Conservation (phyloP, 1,140 invertebrate genomes). For the Saccostrea echinata region DNA sequence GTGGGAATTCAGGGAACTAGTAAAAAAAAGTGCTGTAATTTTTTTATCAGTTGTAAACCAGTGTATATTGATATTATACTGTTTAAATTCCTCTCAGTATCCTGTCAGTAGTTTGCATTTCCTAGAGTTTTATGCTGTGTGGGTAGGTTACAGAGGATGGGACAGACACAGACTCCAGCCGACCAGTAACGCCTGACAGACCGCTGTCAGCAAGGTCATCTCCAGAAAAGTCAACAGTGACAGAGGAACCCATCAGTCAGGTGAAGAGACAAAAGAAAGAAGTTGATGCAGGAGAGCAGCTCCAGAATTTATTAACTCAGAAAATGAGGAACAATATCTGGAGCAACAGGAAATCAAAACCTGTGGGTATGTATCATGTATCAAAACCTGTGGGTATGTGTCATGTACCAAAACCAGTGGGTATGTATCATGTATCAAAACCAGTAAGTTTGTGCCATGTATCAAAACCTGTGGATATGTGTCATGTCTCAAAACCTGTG, state of each 20-base stretch:
- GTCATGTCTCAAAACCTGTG: too few relatives aligned
- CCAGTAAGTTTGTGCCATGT: too few relatives aligned
- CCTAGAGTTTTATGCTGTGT: neutral
- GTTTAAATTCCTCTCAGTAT: too few relatives aligned
- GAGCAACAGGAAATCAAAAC: slow-evolving; percentile 26
- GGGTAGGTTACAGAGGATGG: neutral
- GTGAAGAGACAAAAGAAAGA: slow-evolving; percentile 14
- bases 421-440: neutral
- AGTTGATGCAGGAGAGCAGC: neutral
- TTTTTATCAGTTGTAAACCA: too few relatives aligned
- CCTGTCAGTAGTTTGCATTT: too few relatives aligned
- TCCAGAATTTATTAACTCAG: slow-evolving; percentile 23
- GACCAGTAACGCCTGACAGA: neutral
- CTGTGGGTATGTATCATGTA: too few relatives aligned
- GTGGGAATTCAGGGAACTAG: too few relatives aligned
- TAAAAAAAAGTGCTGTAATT: too few relatives aligned
- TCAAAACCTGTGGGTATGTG: too few relatives aligned
- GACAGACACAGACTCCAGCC: neutral
- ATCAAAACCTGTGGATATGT: too few relatives aligned
- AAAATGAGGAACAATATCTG: slow-evolving; percentile 30
- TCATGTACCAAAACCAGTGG: neutral
- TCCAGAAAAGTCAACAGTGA: neutral
- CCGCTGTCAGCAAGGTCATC: neutral
- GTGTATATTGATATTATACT: too few relatives aligned
- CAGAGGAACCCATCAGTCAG: neutral